Evolutionary conservation across 2,797 vertebrate genomes (phyloP).

Genomic region (Bryconaethiops microstoma): DNA sequence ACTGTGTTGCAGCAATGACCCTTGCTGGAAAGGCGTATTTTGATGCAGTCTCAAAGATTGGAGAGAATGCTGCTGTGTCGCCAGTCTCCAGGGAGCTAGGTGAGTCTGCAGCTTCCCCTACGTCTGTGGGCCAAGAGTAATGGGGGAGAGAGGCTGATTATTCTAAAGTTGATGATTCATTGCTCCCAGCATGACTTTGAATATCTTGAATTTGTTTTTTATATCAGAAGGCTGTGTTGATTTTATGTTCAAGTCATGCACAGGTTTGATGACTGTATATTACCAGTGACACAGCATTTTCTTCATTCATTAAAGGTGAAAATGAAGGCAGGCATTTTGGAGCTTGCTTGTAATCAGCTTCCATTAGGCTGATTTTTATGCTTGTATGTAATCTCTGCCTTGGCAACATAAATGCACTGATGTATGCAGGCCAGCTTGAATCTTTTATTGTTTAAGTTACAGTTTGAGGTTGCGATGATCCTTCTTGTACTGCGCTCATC

Average conservation of each 20-base stretch:
- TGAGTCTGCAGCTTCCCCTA: constrained; percentile 73
- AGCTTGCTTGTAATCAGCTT: constrained; percentile 26
- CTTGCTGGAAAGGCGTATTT: constrained; percentile 91
- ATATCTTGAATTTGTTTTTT: constrained; percentile 9
- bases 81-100: constrained; percentile 93
- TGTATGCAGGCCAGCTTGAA: not conserved
- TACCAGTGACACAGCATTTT: constrained; percentile 45
- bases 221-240: constrained; percentile 14
- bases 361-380: constrained; percentile 20
- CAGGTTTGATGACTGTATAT: constrained; percentile 27
- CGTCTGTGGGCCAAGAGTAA: constrained; percentile 8
- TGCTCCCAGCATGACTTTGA: constrained; percentile 16
- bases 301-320: constrained; percentile 36
- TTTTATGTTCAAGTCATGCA: not conserved
- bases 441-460: not conserved
- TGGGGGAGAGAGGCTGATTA: constrained; percentile 11
- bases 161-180: constrained; percentile 48
- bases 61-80: constrained; percentile 88
- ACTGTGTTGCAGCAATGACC: constrained; percentile 84
- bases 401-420: constrained; percentile 12
- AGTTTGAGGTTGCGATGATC: not conserved
- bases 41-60: constrained; percentile 93
- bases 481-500: not conserved
- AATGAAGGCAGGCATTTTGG: constrained; percentile 26
- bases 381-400: constrained; percentile 3